Conservation (phyloP, 1,140 invertebrate genomes). For the Formica selysi region DNA sequence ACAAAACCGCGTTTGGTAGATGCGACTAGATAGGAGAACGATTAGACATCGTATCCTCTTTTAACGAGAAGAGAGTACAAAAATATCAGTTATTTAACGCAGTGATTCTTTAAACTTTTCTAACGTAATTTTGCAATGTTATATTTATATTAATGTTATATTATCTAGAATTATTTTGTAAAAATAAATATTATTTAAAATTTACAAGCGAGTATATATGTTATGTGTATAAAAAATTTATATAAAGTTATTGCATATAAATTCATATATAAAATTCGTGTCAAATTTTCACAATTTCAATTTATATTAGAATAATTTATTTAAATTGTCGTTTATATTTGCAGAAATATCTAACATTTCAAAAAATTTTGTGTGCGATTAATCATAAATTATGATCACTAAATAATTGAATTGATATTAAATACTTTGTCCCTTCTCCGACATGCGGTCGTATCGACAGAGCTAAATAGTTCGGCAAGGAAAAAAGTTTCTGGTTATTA, state of each 20-base stretch:
- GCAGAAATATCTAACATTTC: too few species aligned
- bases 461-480: constrained; percentile 48
- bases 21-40: neutral
- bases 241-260: neutral
- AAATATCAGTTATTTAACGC: neutral
- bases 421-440: neutral
- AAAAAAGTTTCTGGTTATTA: constrained; percentile 72
- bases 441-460: constrained; percentile 42
- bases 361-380: neutral
- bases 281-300: neutral
- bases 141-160: neutral
- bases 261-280: neutral
- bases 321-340: neutral
- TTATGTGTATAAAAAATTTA: neutral
- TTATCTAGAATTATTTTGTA: constrained; percentile 2
- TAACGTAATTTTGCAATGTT: neutral
- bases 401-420: constrained; percentile 24
- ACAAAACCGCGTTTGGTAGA: constrained; percentile 5
- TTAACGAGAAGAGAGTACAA: neutral
- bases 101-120: neutral
- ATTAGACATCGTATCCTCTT: constrained; percentile 1
- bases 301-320: constrained; percentile 31
- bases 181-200: neutral
- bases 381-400: too few species aligned
- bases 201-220: neutral